Base-by-base conservation (phyloP, 2,113 vertebrate genomes). In the Callocephalon fimbriatum region DNA sequence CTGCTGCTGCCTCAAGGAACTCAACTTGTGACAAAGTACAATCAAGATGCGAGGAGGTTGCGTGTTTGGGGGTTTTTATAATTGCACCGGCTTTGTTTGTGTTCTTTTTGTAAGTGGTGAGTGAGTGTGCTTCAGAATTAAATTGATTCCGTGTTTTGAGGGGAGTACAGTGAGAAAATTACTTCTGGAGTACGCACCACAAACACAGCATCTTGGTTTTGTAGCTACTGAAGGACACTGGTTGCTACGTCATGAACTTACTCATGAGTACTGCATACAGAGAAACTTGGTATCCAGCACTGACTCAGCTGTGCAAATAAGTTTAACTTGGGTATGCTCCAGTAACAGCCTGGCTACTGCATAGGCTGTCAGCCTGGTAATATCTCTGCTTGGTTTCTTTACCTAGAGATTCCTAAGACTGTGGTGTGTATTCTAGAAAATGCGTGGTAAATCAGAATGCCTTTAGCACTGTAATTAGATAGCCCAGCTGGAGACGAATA, bases 231-330 rank as follows among this genome's bases (percentile, higher is more conserved):
- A 63, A 78, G 78, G 72, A 71, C 56, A 10, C n/a, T 6, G 62
- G 54, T 86, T 82, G 35, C 31, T 86, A 10, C 0, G 0, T 93
- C 59, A 35, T 66, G 17, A 82, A 56, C 29, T 72, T 58, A 53
- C 9, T 72, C 19, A 50, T 27, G 40, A 86, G 44, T 62, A 31
- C 35, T 40, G 4, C 16, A 12, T 65, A 27, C 63, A 27, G 58
- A 83, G 61, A 63, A 89, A 77, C 47, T 61, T 67, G 42, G 42
- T 94, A 51, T 75, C 51, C 40, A 58, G 68, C 68, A 27, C 84
- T 89, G 73, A 78, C 62, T 93, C 72, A 74, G 51, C 79, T 68
- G 61, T 86, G n/a, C 75, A 92, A 92, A 77, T 81, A 77, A 75
- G 80, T 84, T 38, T 51, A 58, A 65, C 38, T 90, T 86, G 72